These are phyloP conservation scores for Agelastica alni DNA, from an alignment of 2,888 invertebrate species.

Conservation along the genomic window DNA sequence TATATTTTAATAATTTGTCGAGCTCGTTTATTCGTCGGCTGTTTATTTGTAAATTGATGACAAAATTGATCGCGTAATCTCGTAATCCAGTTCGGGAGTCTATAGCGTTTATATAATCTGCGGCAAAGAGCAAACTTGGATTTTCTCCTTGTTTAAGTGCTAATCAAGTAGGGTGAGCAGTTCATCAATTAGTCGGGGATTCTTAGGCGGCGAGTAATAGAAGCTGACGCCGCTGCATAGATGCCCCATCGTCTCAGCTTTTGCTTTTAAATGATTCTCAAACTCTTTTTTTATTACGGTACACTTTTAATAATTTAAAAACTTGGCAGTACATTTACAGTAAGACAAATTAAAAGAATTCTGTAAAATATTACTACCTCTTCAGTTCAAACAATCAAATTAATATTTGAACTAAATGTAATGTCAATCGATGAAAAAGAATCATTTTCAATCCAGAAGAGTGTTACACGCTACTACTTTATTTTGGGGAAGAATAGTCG, in stretches of 20 bases:
- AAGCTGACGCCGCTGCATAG: conserved; percentile 19
- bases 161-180: conserved; percentile 44
- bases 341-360: too few species aligned
- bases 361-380: too few species aligned
- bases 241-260: not conserved
- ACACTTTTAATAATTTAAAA: too few species aligned
- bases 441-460: too few species aligned
- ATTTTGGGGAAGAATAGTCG: too few species aligned
- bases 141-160: conserved; percentile 45
- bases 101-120: conserved; percentile 35
- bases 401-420: too few species aligned
- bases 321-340: too few species aligned
- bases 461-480: too few species aligned
- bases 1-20: not conserved
- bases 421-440: too few species aligned
- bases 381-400: too few species aligned
- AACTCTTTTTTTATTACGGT: too few species aligned
- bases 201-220: conserved; percentile 37
- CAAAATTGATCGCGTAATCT: conserved; percentile 32
- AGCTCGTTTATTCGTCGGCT: conserved; percentile 11
- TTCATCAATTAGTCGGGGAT: conserved; percentile 46
- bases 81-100: conserved; percentile 29
- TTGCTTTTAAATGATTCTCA: too few species aligned
- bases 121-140: conserved; percentile 34
- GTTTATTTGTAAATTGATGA: conserved; percentile 29